These are phyloP conservation scores for Eudyptes chrysolophus DNA, from an alignment of 2,113 vertebrate species.

Conservation along the genomic window DNA sequence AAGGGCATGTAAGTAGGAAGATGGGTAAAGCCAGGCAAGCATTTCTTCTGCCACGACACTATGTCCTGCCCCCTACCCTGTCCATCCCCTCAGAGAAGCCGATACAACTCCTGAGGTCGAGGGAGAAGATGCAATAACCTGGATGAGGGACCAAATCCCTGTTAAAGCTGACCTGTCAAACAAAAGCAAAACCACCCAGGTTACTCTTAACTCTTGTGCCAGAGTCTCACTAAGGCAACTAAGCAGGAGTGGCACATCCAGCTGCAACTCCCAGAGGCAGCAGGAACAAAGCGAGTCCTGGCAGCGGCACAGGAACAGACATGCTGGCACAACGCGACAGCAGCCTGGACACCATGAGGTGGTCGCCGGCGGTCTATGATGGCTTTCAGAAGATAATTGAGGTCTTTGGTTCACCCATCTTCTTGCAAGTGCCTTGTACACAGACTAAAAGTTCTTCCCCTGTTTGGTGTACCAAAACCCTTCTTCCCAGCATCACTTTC, in stretches of 20 bases:
- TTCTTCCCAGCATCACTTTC: background rate
- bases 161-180: background rate
- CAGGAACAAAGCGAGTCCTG: background rate
- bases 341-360: background rate
- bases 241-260: background rate
- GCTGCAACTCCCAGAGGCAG: background rate
- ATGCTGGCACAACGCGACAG: accelerated
- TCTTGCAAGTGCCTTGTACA: background rate
- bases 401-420: background rate
- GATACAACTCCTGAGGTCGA: accelerated
- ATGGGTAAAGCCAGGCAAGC: background rate
- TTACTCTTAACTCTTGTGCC: background rate
- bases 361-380: accelerated
- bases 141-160: background rate
- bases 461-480: background rate
- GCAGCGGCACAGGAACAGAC: accelerated
- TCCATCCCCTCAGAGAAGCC: background rate
- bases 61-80: background rate
- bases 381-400: background rate
- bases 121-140: background rate
- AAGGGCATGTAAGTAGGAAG: background rate
- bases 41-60: background rate
- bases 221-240: background rate
- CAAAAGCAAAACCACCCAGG: background rate
- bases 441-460: background rate